Conservation (phyloP, 1,140 invertebrate genomes). For the Ostrea denselamellosa region DNA sequence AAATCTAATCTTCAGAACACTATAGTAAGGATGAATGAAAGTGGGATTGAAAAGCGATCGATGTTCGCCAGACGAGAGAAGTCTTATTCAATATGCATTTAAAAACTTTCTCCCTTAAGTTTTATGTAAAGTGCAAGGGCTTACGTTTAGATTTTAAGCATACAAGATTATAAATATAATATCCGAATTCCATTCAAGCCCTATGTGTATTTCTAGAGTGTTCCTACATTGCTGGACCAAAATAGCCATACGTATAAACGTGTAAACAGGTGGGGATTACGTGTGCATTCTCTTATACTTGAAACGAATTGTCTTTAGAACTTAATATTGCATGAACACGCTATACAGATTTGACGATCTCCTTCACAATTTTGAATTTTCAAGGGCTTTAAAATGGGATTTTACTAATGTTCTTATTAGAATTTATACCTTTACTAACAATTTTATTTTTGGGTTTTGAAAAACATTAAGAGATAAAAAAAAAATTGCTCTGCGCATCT, state of each 20-base stretch:
- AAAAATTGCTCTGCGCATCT: not conserved
- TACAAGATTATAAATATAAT: not conserved
- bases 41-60: not conserved
- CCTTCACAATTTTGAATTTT: not conserved
- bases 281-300: not conserved
- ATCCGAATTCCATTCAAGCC: not conserved
- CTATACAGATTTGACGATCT: not conserved
- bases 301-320: not conserved
- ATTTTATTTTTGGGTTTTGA: not conserved
- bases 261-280: not conserved
- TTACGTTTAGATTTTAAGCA: not conserved
- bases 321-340: not conserved
- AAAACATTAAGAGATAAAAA: slow-evolving; percentile 1
- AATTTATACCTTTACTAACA: not conserved
- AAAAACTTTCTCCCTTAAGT: not conserved
- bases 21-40: slow-evolving; percentile 1
- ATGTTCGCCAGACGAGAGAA: not conserved
- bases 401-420: not conserved
- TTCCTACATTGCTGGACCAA: not conserved
- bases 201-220: not conserved
- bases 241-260: not conserved
- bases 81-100: not conserved
- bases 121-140: not conserved
- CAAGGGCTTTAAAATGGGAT: not conserved
- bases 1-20: not conserved